phyloP scores from a whole-genome alignment of 2,113 vertebrate species.

The Larimichthys polyactis region DNA sequence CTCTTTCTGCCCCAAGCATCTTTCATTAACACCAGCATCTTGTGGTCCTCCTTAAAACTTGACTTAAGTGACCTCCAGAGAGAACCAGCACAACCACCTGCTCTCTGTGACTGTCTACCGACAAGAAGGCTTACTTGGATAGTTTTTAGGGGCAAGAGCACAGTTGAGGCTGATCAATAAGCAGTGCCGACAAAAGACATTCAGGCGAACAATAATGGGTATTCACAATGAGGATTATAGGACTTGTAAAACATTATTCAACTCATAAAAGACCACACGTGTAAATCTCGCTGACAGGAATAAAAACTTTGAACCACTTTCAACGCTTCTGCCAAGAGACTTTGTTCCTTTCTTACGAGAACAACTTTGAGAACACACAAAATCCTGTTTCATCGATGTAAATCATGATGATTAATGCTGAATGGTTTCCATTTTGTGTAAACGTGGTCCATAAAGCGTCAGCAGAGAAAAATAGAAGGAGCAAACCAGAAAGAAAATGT shows the following conservation, averaged over 20 bases:
- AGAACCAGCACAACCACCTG: neutral
- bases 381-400: constrained; percentile 7
- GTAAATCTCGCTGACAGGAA: constrained; percentile 30
- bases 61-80: constrained; percentile 5
- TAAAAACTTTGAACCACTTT: constrained; percentile 32
- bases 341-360: constrained; percentile 30
- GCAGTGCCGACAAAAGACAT: constrained; percentile 9
- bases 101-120: neutral
- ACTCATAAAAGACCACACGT: constrained; percentile 28
- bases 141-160: neutral
- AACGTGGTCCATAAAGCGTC: neutral
- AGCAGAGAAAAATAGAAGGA: neutral
- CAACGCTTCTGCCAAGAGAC: constrained; percentile 16
- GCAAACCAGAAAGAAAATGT: neutral
- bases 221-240: constrained; percentile 18
- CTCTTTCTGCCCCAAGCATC: constrained; percentile 1
- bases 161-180: constrained; percentile 31
- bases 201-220: neutral
- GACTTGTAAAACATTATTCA: constrained; percentile 40
- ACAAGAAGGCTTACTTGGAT: neutral
- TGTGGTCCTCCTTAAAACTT: constrained; percentile 20
- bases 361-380: constrained; percentile 18
- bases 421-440: constrained; percentile 1
- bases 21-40: neutral
- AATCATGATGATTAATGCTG: neutral